A percentile compares a stretch with the other conserved stretches of the same genome.
Evolutionary conservation across 2,888 invertebrate species (phyloP).

Genomic region (Embidobia sp.): DNA sequence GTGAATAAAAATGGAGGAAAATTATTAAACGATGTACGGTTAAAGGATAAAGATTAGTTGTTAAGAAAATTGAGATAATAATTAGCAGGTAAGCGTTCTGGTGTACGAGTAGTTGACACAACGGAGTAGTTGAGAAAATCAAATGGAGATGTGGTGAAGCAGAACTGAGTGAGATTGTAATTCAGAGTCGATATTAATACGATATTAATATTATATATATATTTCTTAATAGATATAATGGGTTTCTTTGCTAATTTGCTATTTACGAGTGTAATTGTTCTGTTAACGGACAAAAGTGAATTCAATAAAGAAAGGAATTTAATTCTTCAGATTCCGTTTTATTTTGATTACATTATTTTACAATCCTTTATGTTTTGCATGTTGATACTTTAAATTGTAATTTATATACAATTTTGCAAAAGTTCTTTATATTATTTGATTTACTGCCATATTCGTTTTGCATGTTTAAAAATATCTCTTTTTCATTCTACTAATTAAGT

Average conservation of each 20-base stretch:
- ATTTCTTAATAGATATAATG: slow-evolving; percentile 70
- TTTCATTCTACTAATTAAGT: slow-evolving; percentile 26
- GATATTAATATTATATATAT: slow-evolving; percentile 27
- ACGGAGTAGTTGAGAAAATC: slow-evolving; percentile 11
- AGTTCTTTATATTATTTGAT: too few relatives aligned
- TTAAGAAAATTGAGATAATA: slow-evolving; percentile 78
- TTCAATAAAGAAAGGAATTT: slow-evolving; percentile 78
- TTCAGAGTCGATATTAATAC: slow-evolving; percentile 38
- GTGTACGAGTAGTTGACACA: slow-evolving; percentile 12
- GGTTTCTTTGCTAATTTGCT: slow-evolving; percentile 70
- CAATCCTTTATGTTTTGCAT: too few relatives aligned
- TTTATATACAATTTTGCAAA: too few relatives aligned
- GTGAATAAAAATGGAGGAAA: background rate
- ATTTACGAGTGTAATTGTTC: slow-evolving; percentile 74
- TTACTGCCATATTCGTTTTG: slow-evolving; percentile 33
- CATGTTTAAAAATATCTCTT: too few relatives aligned
- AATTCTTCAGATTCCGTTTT: slow-evolving; percentile 71
- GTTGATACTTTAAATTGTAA: too few relatives aligned
- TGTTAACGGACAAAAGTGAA: slow-evolving; percentile 72
- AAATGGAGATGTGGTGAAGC: background rate
- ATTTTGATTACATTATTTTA: slow-evolving; percentile 20
- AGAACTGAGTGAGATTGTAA: slow-evolving; percentile 39
- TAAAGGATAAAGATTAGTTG: slow-evolving; percentile 19
- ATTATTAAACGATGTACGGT: background rate
- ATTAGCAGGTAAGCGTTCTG: slow-evolving; percentile 78